These are phyloP conservation scores for Plecturocebus donacophilus DNA, from an alignment of 2,113 vertebrate genomes.

Conservation along the genomic window DNA sequence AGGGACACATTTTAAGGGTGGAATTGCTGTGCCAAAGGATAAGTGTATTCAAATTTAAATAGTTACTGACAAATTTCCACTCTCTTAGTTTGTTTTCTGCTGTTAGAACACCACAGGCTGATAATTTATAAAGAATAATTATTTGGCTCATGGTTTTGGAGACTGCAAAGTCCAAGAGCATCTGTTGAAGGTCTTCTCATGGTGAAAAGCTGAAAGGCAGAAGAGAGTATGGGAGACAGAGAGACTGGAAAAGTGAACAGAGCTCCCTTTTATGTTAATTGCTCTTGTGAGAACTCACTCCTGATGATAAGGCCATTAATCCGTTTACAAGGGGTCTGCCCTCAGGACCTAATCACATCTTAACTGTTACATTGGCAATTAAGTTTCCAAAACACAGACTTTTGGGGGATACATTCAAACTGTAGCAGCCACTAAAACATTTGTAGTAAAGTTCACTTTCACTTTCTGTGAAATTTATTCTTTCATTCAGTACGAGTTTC, in stretches of 20 bases:
- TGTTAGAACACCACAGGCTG: background rate
- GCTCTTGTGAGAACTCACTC: background rate
- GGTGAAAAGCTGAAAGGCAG: background rate
- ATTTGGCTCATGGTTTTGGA: background rate
- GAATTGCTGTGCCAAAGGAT: background rate
- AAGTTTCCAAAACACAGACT: background rate
- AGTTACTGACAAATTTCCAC: background rate
- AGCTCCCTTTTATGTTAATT: background rate
- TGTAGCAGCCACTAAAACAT: background rate
- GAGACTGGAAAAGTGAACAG: background rate
- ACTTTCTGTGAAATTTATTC: background rate
- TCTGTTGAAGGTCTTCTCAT: background rate
- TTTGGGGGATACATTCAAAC: background rate
- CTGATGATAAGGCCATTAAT: background rate
- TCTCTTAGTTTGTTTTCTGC: background rate
- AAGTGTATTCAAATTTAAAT: background rate
- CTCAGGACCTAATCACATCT: background rate
- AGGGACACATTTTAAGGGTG: background rate
- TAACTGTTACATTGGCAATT: background rate
- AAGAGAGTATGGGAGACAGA: background rate
- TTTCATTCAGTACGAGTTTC: background rate
- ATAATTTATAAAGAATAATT: background rate
- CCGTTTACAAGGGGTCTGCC: background rate
- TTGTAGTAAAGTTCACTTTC: background rate
- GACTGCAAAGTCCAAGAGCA: background rate